Percentiles rank a stretch among this genome's conserved stretches.
Conservation (phyloP, 1,140 invertebrate genomes). For the Lepidurus couesii region DNA sequence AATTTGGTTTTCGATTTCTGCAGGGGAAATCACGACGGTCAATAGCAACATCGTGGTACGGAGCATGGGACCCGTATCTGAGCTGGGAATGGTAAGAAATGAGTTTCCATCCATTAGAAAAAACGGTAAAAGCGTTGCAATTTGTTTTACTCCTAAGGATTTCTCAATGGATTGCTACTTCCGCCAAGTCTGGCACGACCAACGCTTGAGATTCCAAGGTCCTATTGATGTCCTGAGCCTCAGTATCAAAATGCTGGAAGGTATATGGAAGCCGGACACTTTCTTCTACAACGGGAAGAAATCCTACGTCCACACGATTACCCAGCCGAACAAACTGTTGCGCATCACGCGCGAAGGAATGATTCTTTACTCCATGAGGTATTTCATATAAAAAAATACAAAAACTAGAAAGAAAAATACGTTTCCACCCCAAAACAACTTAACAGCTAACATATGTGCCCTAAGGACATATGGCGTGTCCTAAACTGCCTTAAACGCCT, state of each 20-base stretch:
- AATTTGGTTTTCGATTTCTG: neutral
- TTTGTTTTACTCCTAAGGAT: slow-evolving; percentile 49
- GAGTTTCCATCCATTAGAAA: neutral
- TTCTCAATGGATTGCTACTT: slow-evolving; percentile 98
- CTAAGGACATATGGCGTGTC: too few relatives aligned
- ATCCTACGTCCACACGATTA: slow-evolving; percentile 91
- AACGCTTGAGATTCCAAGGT: slow-evolving; percentile 64
- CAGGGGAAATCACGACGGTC: slow-evolving; percentile 79
- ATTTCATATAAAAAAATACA: slow-evolving; percentile 31
- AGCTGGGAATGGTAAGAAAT: slow-evolving; percentile 81
- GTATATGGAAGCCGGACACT: slow-evolving; percentile 93
- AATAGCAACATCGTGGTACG: slow-evolving; percentile 85
- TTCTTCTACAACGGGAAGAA: slow-evolving; percentile 90
- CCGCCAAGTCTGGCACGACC: slow-evolving; percentile 78
- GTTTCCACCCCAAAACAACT: too few relatives aligned
- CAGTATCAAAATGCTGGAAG: slow-evolving; percentile 83
- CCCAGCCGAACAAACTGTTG: slow-evolving; percentile 87
- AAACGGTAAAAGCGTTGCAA: neutral
- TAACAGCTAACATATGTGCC: too few relatives aligned
- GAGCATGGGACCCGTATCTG: slow-evolving; percentile 91
- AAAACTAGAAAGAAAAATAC: neutral
- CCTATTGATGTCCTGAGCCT: slow-evolving; percentile 66
- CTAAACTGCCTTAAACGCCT: too few relatives aligned
- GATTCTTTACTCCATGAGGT: slow-evolving; percentile 93
- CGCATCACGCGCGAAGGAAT: slow-evolving; percentile 81